A percentile compares a stretch with the other conserved stretches of the same genome.
phyloP scores from a whole-genome alignment of 1,140 invertebrate genomes.

The Drosophila watanabei region DNA sequence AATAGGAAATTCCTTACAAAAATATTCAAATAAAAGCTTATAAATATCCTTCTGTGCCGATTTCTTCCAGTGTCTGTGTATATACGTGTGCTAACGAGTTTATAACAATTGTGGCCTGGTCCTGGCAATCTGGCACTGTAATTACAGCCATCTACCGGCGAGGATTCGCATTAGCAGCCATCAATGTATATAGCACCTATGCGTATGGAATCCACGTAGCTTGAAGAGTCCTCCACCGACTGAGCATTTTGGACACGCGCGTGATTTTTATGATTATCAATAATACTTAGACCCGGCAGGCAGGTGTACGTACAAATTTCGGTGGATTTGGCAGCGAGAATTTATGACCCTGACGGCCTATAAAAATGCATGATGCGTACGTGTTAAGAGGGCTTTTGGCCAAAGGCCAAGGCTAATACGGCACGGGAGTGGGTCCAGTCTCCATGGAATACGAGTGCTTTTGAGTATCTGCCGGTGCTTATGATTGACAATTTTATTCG shows the following conservation, averaged over 20 bases:
- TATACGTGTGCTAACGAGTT: slow-evolving; percentile 63
- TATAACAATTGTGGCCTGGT: slow-evolving; percentile 58
- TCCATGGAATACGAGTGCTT: background rate
- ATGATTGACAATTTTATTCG: slow-evolving; percentile 53
- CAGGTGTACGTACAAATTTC: slow-evolving; percentile 77
- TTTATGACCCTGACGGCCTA: slow-evolving; percentile 62
- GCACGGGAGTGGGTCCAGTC: slow-evolving; percentile 2
- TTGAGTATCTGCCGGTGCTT: slow-evolving; percentile 1
- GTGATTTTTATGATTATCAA: slow-evolving; percentile 79
- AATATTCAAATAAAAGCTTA: background rate
- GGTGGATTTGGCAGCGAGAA: slow-evolving; percentile 59
- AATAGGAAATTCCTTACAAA: background rate
- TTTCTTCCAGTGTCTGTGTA: background rate
- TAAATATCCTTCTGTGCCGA: background rate
- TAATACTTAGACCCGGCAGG: slow-evolving; percentile 59
- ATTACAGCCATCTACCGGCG: slow-evolving; percentile 51
- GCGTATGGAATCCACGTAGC: slow-evolving; percentile 67
- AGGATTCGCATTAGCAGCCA: slow-evolving; percentile 41
- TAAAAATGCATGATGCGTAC: slow-evolving; percentile 71
- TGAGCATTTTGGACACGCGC: slow-evolving; percentile 71
- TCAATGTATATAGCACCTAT: slow-evolving; percentile 39
- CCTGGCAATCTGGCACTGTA: slow-evolving; percentile 57
- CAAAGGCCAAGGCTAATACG: slow-evolving; percentile 28
- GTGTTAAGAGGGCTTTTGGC: slow-evolving; percentile 43
- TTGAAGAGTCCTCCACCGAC: slow-evolving; percentile 16